Evolutionary conservation across 2,797 vertebrate species (phyloP), one percentile per base, ranked within the genome.

Genomic region (Myotis findleyi): DNA sequence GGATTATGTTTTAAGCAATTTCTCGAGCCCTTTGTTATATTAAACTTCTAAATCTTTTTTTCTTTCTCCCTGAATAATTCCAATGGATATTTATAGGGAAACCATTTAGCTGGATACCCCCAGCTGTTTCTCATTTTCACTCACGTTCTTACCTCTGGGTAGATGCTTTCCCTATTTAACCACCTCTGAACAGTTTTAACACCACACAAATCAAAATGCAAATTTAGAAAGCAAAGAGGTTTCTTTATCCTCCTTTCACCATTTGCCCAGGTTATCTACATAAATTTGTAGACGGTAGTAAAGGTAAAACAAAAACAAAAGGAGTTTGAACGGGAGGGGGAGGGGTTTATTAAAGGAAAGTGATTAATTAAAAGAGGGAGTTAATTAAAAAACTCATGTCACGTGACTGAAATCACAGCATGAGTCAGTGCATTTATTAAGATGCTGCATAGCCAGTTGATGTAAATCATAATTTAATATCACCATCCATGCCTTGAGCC

Each of bases 91-190:
- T 94, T 90, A 81, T 76, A 82, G 30, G 80, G 49, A 80, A 85
- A 80, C 49, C 30, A 83, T 59, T 87, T 94, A 94, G 57, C 3
- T 20, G 23, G 23, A 59, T 91, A 76, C 73, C 75, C 73, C 79
- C 51, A 73, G 23, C 62, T 95, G 83, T 86, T 97, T 93, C 89
- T 95, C 81, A 96, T 96, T 97, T 96, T 96, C 71, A 72, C 79
- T 96, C 23, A 76, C 51, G 51, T 18, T 66, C 69, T 71, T 95
- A 87, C 89, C 84, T 93, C 55, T 80, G 41, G 66, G 89, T 89
- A 51, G 36, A 89, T 83, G 30, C 80, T 81, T 87, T 86, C 25
- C 33, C 36, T 53, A 17, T 80, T 96, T 86, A 94, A 91, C 41
- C 38, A 73, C 51, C 64, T 93, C 55, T 92, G 73, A 92, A 49